A percentile compares a stretch with the other conserved stretches of the same genome.
phyloP scores from a whole-genome alignment of 1,140 invertebrate species.

The Pollicipes pollicipes region DNA sequence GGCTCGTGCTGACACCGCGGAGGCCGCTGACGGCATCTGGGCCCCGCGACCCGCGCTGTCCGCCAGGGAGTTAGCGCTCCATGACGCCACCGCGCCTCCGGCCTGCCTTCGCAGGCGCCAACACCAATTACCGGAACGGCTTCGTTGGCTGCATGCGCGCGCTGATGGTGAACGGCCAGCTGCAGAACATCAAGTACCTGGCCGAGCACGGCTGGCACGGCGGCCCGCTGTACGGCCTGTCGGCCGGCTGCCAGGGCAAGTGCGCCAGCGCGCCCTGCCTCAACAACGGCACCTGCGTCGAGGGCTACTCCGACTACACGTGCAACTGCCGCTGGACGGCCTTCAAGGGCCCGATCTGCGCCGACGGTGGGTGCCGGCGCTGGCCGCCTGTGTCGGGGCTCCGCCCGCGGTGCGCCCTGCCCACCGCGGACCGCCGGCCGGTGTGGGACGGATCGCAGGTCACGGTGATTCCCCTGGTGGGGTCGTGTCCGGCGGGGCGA shows the following conservation, averaged over 20 bases:
- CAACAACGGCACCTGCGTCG: constrained; percentile 86
- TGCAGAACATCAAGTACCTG: constrained; percentile 53
- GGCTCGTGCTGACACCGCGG: no score
- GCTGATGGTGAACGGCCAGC: constrained; percentile 68
- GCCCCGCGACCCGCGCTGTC: no score
- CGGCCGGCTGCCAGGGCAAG: constrained; percentile 71
- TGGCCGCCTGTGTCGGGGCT: no score
- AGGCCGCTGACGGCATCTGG: no score
- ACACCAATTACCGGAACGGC: constrained; percentile 70
- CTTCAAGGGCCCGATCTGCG: constrained; percentile 93
- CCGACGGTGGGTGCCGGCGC: constrained; percentile 48
- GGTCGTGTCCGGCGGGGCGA: no score
- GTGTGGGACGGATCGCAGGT: no score
- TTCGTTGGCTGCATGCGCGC: constrained; percentile 87
- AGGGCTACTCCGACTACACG: constrained; percentile 76
- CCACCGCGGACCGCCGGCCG: no score
- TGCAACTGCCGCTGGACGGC: constrained; percentile 96
- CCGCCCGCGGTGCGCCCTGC: no score
- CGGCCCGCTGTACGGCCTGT: constrained; percentile 35
- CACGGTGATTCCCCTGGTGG: no score
- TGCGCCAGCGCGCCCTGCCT: constrained; percentile 81
- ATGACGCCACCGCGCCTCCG: no score
- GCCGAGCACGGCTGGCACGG: constrained; percentile 10
- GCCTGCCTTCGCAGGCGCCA: constrained; percentile 36
- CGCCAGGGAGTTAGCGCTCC: no score